These are phyloP conservation scores for Acholoe squamosa DNA, from an alignment of 2,888 invertebrate species.

Conservation along the genomic window DNA sequence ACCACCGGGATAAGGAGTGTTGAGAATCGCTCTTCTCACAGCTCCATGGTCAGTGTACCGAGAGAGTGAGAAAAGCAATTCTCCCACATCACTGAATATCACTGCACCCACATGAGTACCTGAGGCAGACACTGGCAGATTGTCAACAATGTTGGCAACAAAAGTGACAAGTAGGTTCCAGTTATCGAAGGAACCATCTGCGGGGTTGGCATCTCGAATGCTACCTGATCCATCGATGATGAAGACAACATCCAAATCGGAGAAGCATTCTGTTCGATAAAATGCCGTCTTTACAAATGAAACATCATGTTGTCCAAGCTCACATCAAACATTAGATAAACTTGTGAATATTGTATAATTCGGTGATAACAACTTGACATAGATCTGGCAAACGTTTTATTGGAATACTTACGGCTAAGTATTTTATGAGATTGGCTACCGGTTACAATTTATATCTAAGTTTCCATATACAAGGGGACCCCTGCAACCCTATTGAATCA, in stretches of 20 bases:
- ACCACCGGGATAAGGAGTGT: constrained; percentile 29
- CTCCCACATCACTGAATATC: not conserved
- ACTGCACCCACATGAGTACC: constrained; percentile 40
- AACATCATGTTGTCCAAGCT: too few species aligned
- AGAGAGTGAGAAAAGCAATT: constrained; percentile 12
- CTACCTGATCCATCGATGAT: constrained; percentile 59
- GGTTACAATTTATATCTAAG: too few species aligned
- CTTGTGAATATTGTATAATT: too few species aligned
- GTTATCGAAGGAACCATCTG: constrained; percentile 51
- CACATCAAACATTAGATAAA: too few species aligned
- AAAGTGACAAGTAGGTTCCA: constrained; percentile 53
- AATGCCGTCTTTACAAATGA: too few species aligned
- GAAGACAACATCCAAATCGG: constrained; percentile 52
- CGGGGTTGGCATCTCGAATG: constrained; percentile 58
- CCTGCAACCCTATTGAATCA: too few species aligned
- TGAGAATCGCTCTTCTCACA: not conserved
- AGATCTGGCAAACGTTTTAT: too few species aligned
- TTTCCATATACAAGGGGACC: too few species aligned
- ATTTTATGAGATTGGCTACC: too few species aligned
- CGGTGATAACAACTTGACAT: too few species aligned
- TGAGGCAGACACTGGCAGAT: not conserved
- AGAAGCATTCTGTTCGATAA: not conserved
- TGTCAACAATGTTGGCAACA: constrained; percentile 46
- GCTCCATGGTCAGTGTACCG: not conserved
- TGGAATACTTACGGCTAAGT: too few species aligned